Evolutionary conservation across 2,113 vertebrate genomes (phyloP), one percentile per base, ranked within the genome.

Genomic region (Struthidea cinerea): DNA sequence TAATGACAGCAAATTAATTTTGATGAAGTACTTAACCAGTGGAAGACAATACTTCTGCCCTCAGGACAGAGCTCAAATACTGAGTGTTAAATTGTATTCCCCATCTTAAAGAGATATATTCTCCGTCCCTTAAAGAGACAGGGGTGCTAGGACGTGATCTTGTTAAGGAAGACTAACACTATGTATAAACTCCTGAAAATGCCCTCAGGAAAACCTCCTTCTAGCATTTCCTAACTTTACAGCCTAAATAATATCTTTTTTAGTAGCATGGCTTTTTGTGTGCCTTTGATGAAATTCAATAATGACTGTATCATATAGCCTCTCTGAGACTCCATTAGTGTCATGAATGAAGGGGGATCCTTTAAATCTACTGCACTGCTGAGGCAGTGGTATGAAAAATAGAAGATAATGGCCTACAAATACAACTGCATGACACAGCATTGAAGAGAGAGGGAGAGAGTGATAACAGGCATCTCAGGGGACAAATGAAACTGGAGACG

Each of bases 1-100:
- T 52, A 92, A 86, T 46, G 84, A 87, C 68, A 89, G 91, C 60
- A 93, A 73, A 92, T 74, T 94, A 84, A 85, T 88, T 93, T 67
- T 96, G 71, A 83, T 83, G 26, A 96, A 92, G 63, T 39, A 81
- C 22, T 24, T 57, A 95, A 80, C 41, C 16, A 77, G 53, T n/a
- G 57, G 57, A 94, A 86, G 46, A 86, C n/a, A 80, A 46, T 50
- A 89, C 52, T 87, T 79, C 30, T 78, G 61, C 89, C 84, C 44
- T 87, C 56, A 84, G 89, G 81, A 61, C 20, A 81, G 22, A 87
- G 49, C 73, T 87, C 52, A 92, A 92, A 87, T 52, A 78, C 49
- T 16, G 16, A 63, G 33, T 75, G 41, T 82, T 65, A 79, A 92
- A 94, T 30, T 82, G 52, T n/a, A 63, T 47, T 61, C 68, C 53